These are phyloP conservation scores for Microplitis deprimator DNA, from an alignment of 2,888 invertebrate species.

Conservation along the genomic window DNA sequence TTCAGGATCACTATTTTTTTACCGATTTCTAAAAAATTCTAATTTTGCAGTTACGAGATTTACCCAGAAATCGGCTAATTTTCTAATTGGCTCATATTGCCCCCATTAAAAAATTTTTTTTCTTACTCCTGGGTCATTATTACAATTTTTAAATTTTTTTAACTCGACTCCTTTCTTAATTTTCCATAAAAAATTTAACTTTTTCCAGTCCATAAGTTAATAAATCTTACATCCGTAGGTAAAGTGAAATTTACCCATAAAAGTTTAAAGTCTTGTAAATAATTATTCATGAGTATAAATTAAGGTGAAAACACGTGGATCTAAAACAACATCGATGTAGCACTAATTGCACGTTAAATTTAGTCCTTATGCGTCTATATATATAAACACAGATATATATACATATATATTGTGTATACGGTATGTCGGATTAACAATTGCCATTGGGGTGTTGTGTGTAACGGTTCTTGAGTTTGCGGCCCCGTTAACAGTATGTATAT, in stretches of 20 bases:
- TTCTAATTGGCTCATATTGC: too few species aligned
- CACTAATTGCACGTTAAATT: constrained; percentile 63
- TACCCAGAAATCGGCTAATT: too few species aligned
- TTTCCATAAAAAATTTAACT: too few species aligned
- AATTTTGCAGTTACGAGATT: too few species aligned
- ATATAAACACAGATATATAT: constrained; percentile 31
- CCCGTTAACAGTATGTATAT: constrained; percentile 4
- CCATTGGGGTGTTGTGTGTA: constrained; percentile 37
- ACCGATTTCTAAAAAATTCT: too few species aligned
- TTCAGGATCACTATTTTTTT: too few species aligned
- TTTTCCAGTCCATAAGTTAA: background rate
- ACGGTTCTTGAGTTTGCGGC: constrained; percentile 23
- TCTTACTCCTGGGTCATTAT: too few species aligned
- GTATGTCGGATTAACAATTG: constrained; percentile 59
- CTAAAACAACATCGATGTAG: constrained; percentile 41
- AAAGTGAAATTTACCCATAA: background rate
- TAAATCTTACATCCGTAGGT: background rate
- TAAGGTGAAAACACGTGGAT: background rate
- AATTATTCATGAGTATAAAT: background rate
- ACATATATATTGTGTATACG: background rate
- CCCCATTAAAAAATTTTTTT: too few species aligned
- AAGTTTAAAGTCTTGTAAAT: background rate
- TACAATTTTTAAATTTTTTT: too few species aligned
- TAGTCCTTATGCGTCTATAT: constrained; percentile 48
- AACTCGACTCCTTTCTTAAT: too few species aligned